A percentile compares a stretch with the other conserved stretches of the same genome.
phyloP scores from a whole-genome alignment of 1,140 invertebrate genomes.

The Zaprionus taronus region DNA sequence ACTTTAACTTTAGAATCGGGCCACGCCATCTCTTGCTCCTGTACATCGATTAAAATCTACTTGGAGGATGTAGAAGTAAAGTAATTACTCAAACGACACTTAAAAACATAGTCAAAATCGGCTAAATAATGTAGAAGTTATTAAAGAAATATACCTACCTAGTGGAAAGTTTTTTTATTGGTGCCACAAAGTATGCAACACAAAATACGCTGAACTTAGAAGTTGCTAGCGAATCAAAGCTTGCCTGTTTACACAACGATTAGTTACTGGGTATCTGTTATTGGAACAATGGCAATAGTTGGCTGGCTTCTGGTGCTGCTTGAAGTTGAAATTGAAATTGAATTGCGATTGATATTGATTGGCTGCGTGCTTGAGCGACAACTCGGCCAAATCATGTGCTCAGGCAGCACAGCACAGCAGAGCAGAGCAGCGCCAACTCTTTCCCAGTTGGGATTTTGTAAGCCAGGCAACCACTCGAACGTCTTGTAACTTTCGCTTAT shows the following conservation, averaged over 20 bases:
- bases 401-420: conserved; percentile 23
- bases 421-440: conserved; percentile 1
- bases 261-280: conserved; percentile 16
- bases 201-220: too few species aligned
- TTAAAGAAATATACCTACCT: too few species aligned
- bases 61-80: too few species aligned
- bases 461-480: conserved; percentile 22
- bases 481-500: conserved; percentile 75
- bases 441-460: conserved; percentile 55
- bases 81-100: too few species aligned
- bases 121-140: too few species aligned
- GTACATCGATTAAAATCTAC: too few species aligned
- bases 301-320: conserved; percentile 66
- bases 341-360: conserved; percentile 82
- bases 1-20: fast-evolving
- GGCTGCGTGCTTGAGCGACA: conserved; percentile 80
- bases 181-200: too few species aligned
- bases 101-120: too few species aligned
- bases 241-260: neutral
- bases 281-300: conserved; percentile 29
- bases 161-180: too few species aligned
- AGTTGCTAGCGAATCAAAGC: too few species aligned
- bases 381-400: conserved; percentile 71
- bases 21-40: too few species aligned
- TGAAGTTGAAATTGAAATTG: conserved; percentile 80